Conservation (phyloP, 2,888 invertebrate species). For the Leistus spinibarbis region DNA sequence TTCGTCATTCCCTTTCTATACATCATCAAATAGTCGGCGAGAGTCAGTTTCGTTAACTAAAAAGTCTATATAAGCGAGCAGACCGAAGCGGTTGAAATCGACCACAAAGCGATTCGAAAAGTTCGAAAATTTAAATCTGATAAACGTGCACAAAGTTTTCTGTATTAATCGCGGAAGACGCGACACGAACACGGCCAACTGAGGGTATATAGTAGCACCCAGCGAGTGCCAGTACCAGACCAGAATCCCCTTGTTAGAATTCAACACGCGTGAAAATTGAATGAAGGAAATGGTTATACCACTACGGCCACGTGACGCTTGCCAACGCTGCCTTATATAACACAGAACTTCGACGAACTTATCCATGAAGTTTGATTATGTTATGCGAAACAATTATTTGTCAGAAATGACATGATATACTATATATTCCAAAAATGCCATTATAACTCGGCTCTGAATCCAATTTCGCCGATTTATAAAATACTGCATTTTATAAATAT, state of each 20-base stretch:
- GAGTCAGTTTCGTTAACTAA: background rate
- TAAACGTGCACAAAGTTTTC: conserved; percentile 1
- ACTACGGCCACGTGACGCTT: background rate
- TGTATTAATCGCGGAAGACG: conserved; percentile 1
- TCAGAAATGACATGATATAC: conserved; percentile 1
- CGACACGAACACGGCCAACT: background rate
- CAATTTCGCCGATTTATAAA: no score
- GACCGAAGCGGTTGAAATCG: background rate
- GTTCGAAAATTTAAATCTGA: background rate
- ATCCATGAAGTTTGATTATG: conserved; percentile 27
- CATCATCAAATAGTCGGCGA: background rate
- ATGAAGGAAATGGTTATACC: background rate
- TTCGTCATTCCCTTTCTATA: background rate
- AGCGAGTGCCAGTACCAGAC: background rate
- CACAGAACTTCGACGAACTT: background rate
- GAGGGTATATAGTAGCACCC: background rate
- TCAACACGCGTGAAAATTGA: conserved; percentile 6
- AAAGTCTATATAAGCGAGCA: background rate
- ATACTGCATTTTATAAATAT: background rate
- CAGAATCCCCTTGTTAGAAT: background rate
- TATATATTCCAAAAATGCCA: background rate
- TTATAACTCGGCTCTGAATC: no score
- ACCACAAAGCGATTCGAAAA: background rate
- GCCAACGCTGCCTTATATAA: background rate
- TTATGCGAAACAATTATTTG: conserved; percentile 33